These are phyloP conservation scores for Columba janthina DNA, from an alignment of 2,113 vertebrate genomes.

Conservation along the genomic window DNA sequence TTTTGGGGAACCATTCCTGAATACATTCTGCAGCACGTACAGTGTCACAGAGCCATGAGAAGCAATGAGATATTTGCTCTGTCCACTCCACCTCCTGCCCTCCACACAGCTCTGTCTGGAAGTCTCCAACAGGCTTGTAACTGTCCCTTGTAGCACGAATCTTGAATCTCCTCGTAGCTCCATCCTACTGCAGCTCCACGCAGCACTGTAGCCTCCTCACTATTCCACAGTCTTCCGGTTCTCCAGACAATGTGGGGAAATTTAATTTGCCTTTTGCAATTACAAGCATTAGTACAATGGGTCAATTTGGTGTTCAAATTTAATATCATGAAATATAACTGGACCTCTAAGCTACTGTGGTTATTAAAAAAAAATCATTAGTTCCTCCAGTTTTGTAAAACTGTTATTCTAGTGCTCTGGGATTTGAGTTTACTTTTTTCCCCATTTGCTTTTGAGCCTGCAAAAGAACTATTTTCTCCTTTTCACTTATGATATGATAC, in stretches of 20 bases:
- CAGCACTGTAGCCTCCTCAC: neutral
- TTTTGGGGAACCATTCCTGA: neutral
- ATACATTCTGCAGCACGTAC: rapidly evolving
- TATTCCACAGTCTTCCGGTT: neutral
- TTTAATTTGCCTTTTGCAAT: conserved; percentile 38
- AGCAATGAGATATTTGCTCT: neutral
- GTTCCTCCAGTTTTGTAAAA: conserved; percentile 19
- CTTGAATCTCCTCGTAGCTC: neutral
- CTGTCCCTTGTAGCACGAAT: neutral
- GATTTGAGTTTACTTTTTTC: conserved; percentile 50
- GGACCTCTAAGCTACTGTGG: neutral
- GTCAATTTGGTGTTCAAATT: neutral
- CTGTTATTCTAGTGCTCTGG: conserved; percentile 7
- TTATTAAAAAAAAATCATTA: neutral
- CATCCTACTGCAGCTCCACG: neutral
- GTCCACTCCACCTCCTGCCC: neutral
- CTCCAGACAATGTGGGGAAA: neutral
- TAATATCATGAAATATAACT: conserved; percentile 23
- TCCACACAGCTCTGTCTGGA: neutral
- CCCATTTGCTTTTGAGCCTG: conserved; percentile 43
- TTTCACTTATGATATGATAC: conserved; percentile 64
- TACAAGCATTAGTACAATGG: neutral
- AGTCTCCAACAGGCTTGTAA: neutral
- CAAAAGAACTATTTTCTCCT: conserved; percentile 60
- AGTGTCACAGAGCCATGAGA: neutral